Conservation (phyloP, 2,113 vertebrate species). For the Lepidothrix coronata region DNA sequence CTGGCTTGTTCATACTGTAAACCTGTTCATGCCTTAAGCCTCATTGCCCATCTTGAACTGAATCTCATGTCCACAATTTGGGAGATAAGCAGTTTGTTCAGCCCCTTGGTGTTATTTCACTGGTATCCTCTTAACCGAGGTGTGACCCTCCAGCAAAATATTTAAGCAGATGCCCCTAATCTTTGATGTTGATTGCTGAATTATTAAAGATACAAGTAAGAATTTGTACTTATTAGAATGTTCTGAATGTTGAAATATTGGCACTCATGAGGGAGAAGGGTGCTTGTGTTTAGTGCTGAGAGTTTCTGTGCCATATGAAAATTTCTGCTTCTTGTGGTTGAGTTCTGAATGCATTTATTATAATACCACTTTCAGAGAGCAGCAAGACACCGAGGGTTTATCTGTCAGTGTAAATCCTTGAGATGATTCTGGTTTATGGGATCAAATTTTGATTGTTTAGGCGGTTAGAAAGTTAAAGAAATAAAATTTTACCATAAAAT, state of each 20-base stretch:
- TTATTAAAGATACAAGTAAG: slow-evolving; percentile 75
- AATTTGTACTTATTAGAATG: slow-evolving; percentile 74
- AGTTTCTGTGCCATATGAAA: neutral
- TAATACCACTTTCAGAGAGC: neutral
- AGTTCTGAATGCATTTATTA: neutral
- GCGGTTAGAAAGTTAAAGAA: neutral
- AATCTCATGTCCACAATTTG: neutral
- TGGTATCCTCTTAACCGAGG: neutral
- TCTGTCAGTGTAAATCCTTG: neutral
- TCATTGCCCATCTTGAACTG: neutral
- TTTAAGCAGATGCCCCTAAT: slow-evolving; percentile 46
- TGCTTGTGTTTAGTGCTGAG: neutral
- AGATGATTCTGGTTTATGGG: neutral
- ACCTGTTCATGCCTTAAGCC: neutral
- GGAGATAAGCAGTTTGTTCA: neutral
- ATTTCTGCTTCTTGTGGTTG: neutral
- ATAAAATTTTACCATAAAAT: neutral
- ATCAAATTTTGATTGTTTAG: neutral
- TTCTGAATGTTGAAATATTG: slow-evolving; percentile 1
- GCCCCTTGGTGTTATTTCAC: neutral
- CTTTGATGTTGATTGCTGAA: slow-evolving; percentile 72
- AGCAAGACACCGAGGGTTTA: neutral
- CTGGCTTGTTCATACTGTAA: neutral
- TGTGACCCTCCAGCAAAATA: neutral
- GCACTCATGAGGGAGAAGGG: neutral